phyloP scores from a whole-genome alignment of 2,888 invertebrate species.

The Lottia scabra region DNA sequence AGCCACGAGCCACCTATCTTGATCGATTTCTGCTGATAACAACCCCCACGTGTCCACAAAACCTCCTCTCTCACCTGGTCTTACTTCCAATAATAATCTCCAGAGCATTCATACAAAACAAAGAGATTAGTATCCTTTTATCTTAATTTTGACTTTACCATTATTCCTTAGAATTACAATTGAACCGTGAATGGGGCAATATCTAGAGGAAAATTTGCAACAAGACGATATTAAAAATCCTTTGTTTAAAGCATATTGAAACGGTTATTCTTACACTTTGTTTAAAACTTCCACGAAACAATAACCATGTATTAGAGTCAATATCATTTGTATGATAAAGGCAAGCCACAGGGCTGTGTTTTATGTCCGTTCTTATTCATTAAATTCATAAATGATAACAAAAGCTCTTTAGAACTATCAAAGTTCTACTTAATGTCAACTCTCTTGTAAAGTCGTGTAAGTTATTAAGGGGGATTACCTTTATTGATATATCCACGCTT shows the following conservation, averaged over 20 bases:
- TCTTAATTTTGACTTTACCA: no score
- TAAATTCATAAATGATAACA: conserved; percentile 4
- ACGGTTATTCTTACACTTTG: conserved; percentile 2
- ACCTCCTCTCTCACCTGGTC: neutral
- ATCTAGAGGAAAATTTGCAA: no score
- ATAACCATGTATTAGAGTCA: neutral
- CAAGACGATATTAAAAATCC: neutral
- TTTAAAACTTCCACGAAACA: neutral
- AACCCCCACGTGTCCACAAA: neutral
- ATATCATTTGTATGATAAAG: conserved; percentile 6
- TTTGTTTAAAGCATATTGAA: neutral
- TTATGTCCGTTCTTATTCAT: conserved; percentile 2
- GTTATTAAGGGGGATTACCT: neutral
- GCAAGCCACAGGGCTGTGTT: conserved; percentile 4
- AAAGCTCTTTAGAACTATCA: neutral
- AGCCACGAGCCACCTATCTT: neutral
- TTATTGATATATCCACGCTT: neutral
- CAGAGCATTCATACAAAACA: no score
- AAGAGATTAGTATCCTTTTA: no score
- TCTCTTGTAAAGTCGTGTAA: neutral
- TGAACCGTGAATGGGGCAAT: no score
- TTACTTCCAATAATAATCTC: neutral
- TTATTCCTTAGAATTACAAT: no score
- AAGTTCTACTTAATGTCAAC: neutral
- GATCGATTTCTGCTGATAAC: conserved; percentile 1